These are phyloP conservation scores for Corydoras maculifer DNA, from an alignment of 2,113 vertebrate species.

Conservation along the genomic window DNA sequence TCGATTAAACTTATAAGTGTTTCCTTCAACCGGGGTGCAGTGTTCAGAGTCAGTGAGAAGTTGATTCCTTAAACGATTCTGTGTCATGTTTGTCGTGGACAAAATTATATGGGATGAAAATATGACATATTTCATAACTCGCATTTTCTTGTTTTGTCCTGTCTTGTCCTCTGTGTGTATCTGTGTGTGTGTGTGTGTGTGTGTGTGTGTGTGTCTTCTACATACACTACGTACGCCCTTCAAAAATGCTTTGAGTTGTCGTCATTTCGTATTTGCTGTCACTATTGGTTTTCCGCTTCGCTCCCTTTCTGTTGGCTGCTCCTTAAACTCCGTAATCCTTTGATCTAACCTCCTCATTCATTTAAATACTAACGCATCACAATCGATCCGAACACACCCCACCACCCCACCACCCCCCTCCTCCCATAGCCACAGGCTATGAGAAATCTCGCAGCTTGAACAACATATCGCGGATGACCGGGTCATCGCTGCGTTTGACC, in stretches of 20 bases:
- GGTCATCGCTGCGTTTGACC: constrained; percentile 76
- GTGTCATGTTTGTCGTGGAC: constrained; percentile 50
- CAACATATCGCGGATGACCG: constrained; percentile 84
- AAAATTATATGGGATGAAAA: constrained; percentile 34
- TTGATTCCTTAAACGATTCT: constrained; percentile 37
- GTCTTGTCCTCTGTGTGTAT: constrained; percentile 57
- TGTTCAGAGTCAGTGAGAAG: constrained; percentile 26
- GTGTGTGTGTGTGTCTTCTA: constrained; percentile 57
- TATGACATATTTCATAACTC: constrained; percentile 66
- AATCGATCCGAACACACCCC: constrained; percentile 28
- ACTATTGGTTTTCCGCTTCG: background rate
- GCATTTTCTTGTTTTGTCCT: constrained; percentile 73
- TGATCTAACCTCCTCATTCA: constrained; percentile 33
- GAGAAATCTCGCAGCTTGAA: constrained; percentile 88
- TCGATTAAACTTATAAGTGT: constrained; percentile 38
- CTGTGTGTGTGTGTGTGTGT: constrained; percentile 52
- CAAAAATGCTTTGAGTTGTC: constrained; percentile 30
- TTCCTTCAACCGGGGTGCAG: constrained; percentile 57
- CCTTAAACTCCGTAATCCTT: constrained; percentile 3
- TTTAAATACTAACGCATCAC: background rate
- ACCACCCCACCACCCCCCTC: too few relatives aligned
- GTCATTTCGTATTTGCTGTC: constrained; percentile 22
- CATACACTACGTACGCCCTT: constrained; percentile 49
- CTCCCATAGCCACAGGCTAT: constrained; percentile 63
- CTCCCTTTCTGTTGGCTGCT: background rate